These are phyloP conservation scores for Cheilosia scutellata DNA, from an alignment of 2,888 invertebrate species.

Conservation along the genomic window DNA sequence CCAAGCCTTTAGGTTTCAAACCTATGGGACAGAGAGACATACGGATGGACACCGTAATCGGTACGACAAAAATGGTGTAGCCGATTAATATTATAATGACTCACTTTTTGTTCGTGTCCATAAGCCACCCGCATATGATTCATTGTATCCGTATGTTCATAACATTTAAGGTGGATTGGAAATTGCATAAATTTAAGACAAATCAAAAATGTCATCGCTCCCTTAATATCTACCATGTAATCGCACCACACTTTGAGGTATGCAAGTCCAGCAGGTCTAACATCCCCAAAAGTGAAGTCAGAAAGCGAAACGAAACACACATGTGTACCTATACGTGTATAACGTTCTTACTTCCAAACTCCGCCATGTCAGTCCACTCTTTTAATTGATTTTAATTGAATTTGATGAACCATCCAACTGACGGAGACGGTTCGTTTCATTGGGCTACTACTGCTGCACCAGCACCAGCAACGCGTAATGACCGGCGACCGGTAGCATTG, in stretches of 20 bases:
- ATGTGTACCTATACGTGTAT: not conserved
- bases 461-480: conserved; percentile 44
- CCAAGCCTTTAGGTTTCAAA: too few relatives aligned
- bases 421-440: conserved; percentile 45
- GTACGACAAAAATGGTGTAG: too few relatives aligned
- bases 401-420: conserved; percentile 72
- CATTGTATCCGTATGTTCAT: too few relatives aligned
- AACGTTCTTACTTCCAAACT: conserved; percentile 54
- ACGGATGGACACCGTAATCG: too few relatives aligned
- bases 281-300: conserved; percentile 44
- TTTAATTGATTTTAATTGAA: conserved; percentile 75
- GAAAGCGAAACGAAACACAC: conserved; percentile 42
- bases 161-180: conserved; percentile 26
- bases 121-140: too few relatives aligned
- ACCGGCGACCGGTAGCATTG: conserved; percentile 65
- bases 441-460: conserved; percentile 25
- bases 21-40: too few relatives aligned
- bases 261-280: conserved; percentile 56
- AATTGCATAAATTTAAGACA: conserved; percentile 60
- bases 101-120: too few relatives aligned
- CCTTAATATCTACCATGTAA: conserved; percentile 40
- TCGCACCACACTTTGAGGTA: not conserved
- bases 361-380: conserved; percentile 37
- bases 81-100: too few relatives aligned
- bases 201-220: conserved; percentile 48